Base-by-base conservation (phyloP, 2,113 vertebrate species). In the Dipodomys ordii region DNA sequence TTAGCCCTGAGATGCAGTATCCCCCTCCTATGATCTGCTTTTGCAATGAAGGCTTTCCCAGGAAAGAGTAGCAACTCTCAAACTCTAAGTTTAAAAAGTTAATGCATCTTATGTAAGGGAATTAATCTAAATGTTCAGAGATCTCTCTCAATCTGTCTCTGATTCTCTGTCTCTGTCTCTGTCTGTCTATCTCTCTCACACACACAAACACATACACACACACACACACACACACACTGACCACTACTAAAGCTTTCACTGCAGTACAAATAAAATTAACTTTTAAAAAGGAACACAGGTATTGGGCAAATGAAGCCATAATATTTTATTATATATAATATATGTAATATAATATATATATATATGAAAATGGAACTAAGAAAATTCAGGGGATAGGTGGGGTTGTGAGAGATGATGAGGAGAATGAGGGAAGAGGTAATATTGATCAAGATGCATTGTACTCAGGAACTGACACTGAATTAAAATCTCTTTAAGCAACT, bases 251-350 rank as follows among this genome's bases (percentile, higher is more conserved):
- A 65, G 53, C 28, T 73, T 91, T 44, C 44, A 82, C 83, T 18
- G 25, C n/a, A 93, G 69, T 0, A 6, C 11, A 67, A 13, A 10
- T 94, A 46, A 97, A 97, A 65, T 39, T 88, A 92, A 95, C 80
- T 78, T 87, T 30, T 27, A 23, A 72, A 74, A 76, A 46, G 22
- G 79, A 83, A 76, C 49, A 49, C 49, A 49, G 49, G 49, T 10
- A 10, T 49, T 49, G 49, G 49, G 9, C 9, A 49, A 49, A 49
- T 57, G 53, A 4, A 57, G 53, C 4, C 53, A 39, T 39, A 39
- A 39, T 39, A 39, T 39, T 39, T 5, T 39, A 39, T 6, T 39
- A 39, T 39, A 39, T 39, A 39, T 39, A 39, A 39, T 39, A 39
- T 6, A 39, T 39, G 35, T 39, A 39, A 39, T 39, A 39, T 39